Evolutionary conservation across 1,140 invertebrate species (phyloP).

Genomic region (Achroia grisella): DNA sequence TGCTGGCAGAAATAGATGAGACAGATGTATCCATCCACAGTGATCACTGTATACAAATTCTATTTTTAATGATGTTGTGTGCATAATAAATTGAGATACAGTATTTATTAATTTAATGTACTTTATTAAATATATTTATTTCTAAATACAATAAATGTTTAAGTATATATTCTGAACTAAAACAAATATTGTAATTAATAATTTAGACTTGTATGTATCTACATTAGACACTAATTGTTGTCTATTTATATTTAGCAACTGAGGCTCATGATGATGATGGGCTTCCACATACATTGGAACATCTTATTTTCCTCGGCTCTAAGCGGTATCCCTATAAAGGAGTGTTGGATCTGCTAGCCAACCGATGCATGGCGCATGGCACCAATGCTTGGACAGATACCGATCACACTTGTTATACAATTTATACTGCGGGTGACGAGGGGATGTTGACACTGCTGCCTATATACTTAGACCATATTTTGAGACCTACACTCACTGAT

Average conservation of each 20-base stretch:
- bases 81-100: too few species aligned
- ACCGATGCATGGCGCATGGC: conserved; percentile 90
- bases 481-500: conserved; percentile 88
- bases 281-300: conserved; percentile 93
- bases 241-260: conserved; percentile 77
- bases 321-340: conserved; percentile 93
- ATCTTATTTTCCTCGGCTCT: conserved; percentile 93
- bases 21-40: too few species aligned
- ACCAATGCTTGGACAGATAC: conserved; percentile 91
- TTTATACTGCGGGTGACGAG: conserved; percentile 89
- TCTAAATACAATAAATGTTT: too few species aligned
- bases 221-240: too few species aligned
- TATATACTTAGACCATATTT: conserved; percentile 92
- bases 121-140: too few species aligned
- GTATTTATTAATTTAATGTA: too few species aligned
- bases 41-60: too few species aligned
- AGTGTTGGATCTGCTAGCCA: conserved; percentile 90
- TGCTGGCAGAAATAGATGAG: too few species aligned
- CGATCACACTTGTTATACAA: conserved; percentile 93
- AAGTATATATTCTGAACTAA: too few species aligned
- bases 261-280: conserved; percentile 95
- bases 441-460: conserved; percentile 92
- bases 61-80: too few species aligned
- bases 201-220: too few species aligned
- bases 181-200: too few species aligned